These are phyloP conservation scores for Ormyrus pomaceus DNA, from an alignment of 2,888 invertebrate species.

Conservation along the genomic window DNA sequence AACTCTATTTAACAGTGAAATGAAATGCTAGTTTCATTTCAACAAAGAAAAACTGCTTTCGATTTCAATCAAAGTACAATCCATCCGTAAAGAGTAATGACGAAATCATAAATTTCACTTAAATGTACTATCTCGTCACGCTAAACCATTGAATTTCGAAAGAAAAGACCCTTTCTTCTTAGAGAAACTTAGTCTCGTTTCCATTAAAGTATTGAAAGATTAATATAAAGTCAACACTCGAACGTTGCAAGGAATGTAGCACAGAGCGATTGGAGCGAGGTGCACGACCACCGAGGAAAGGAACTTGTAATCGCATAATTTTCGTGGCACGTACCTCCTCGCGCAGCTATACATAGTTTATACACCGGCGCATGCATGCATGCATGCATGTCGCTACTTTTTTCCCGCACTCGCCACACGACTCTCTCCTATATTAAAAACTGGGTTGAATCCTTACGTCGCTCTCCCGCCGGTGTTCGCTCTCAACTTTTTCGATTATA, in stretches of 20 bases:
- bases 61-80: no score
- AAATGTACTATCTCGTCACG: no score
- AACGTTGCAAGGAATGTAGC: not conserved
- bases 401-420: not conserved
- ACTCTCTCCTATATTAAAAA: constrained; percentile 3
- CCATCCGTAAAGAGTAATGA: no score
- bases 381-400: not conserved
- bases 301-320: constrained; percentile 39
- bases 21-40: no score
- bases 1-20: no score
- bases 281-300: constrained; percentile 1
- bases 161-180: not conserved
- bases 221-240: not conserved
- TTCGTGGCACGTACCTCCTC: constrained; percentile 1
- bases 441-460: constrained; percentile 26
- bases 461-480: no score
- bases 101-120: no score
- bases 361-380: no score
- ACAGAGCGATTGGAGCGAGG: not conserved
- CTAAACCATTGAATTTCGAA: not conserved
- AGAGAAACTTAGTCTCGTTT: no score
- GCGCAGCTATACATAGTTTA: no score
- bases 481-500: constrained; percentile 21
- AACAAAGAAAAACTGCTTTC: no score
- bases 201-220: no score